Evolutionary conservation across 2,797 vertebrate genomes (phyloP).

Genomic region (Iguana delicatissima): DNA sequence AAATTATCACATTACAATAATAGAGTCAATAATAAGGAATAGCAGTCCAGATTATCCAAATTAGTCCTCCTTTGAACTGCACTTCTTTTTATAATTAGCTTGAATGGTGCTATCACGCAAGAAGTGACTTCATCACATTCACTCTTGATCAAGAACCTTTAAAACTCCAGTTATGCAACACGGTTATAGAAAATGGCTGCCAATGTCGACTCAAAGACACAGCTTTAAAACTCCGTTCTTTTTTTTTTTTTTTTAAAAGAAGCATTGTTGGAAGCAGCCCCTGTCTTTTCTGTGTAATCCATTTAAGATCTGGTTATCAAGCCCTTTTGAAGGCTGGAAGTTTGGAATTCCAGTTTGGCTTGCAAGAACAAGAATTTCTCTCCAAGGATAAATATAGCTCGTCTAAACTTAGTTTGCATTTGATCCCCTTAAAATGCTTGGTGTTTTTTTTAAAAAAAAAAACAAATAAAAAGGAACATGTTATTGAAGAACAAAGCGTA

Average conservation of each 20-base stretch:
- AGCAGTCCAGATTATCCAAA: too few relatives aligned
- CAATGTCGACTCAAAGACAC: background rate
- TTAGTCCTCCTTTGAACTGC: too few relatives aligned
- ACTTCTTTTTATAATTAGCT: too few relatives aligned
- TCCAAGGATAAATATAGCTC: slow-evolving; percentile 60
- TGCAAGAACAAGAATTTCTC: slow-evolving; percentile 37
- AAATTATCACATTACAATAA: too few relatives aligned
- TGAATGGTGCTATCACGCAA: too few relatives aligned
- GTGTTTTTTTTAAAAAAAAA: background rate
- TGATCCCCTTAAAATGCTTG: slow-evolving; percentile 58
- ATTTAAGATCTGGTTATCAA: slow-evolving; percentile 6
- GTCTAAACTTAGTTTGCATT: slow-evolving; percentile 72
- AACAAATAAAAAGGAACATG: slow-evolving; percentile 50
- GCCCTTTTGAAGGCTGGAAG: slow-evolving; percentile 56
- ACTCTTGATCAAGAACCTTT: background rate
- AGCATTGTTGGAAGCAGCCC: background rate
- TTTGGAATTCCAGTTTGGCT: slow-evolving; percentile 53
- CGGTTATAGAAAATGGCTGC: background rate
- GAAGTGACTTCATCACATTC: background rate
- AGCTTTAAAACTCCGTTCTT: background rate
- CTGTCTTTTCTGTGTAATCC: background rate
- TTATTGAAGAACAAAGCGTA: slow-evolving; percentile 53
- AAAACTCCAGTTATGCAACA: background rate
- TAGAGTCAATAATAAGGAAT: too few relatives aligned
- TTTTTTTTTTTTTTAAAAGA: background rate